A percentile compares a stretch with the other conserved stretches of the same genome.
phyloP scores from a whole-genome alignment of 1,140 invertebrate species.

The Ectropis grisescens region DNA sequence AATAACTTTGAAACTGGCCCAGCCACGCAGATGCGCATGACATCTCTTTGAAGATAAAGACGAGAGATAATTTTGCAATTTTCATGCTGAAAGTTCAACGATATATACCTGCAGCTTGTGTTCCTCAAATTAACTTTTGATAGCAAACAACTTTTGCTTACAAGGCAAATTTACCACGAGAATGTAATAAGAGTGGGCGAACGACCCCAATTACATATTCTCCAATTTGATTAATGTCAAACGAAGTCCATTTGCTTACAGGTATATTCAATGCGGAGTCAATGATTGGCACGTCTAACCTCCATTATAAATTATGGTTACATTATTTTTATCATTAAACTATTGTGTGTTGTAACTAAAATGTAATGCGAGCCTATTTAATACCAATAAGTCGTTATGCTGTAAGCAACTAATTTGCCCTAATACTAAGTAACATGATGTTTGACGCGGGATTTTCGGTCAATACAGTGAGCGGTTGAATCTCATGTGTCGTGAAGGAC shows the following conservation, averaged over 20 bases:
- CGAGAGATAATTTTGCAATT: conserved; percentile 64
- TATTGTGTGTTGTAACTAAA: too few relatives aligned
- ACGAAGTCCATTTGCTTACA: too few relatives aligned
- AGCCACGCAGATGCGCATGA: conserved; percentile 51
- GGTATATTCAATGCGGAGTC: too few relatives aligned
- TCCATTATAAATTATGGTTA: conserved; percentile 13
- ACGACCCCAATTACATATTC: conserved; percentile 16
- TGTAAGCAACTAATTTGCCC: too few relatives aligned
- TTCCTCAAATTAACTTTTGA: conserved; percentile 53
- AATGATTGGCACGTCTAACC: too few relatives aligned
- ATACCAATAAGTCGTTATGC: too few relatives aligned
- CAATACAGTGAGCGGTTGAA: conserved; percentile 15
- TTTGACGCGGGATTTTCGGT: conserved; percentile 7
- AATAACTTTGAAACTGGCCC: conserved; percentile 59
- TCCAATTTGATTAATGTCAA: conserved; percentile 16
- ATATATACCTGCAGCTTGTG: conserved; percentile 48
- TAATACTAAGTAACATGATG: too few relatives aligned
- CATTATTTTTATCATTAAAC: conserved; percentile 3
- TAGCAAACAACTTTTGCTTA: conserved; percentile 21
- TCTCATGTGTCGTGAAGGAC: conserved; percentile 18
- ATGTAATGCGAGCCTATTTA: too few relatives aligned
- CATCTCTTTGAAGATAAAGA: conserved; percentile 68
- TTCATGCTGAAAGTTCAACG: conserved; percentile 45
- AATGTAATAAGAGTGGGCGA: too few relatives aligned
- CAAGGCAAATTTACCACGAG: too few relatives aligned